Evolutionary conservation across 2,113 vertebrate genomes (phyloP), one percentile per base, ranked within the genome.

Genomic region (Macrotis lagotis): DNA sequence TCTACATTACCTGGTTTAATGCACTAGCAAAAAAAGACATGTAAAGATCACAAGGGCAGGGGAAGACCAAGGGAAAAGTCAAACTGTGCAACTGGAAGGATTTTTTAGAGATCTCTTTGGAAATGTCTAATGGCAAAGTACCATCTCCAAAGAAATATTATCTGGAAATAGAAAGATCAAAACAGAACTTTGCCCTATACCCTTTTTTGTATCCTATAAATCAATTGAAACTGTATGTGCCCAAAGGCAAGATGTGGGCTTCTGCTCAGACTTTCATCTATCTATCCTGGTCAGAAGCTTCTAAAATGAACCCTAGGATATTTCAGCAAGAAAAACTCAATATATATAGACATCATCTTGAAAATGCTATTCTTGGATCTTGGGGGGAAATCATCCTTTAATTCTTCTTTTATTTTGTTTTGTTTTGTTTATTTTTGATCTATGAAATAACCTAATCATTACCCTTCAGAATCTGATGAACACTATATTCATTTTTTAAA

Each of bases 1-100:
- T 97, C 97, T 91, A 94, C 10, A 96, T 96, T 90, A 49, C 28
- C 55, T 44, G 91, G 93, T 96, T 97, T 94, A 96, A 92, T 91
- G 44, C 9, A 51, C 50, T 74, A 50, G n/a, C 52, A 90, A 28
- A 90, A 31, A 10, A 97, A 95, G 66, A 89, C 48, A 48, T 95
- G 95, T 92, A 91, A 97, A 66, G 37, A 96, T 96, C 97, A 93
- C 51, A 95, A 90, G 26, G 48, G 6, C 3, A 83, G 49, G 90
- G 59, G 51, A 91, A 91, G 48, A 90, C 44, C 66, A 16, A 47
- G 51, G 3, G 47, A 89, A 91, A 74, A 44, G 9, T 1, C 74
- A 91, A n/a, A 47, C 59, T 31, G 0, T 47, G 16, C 31, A 12
- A 31, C 1, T 6, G 26, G 95, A 91, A 51, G 9, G 25, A 93